Evolutionary conservation across 2,113 vertebrate species (phyloP).

Genomic region (Riparia riparia): DNA sequence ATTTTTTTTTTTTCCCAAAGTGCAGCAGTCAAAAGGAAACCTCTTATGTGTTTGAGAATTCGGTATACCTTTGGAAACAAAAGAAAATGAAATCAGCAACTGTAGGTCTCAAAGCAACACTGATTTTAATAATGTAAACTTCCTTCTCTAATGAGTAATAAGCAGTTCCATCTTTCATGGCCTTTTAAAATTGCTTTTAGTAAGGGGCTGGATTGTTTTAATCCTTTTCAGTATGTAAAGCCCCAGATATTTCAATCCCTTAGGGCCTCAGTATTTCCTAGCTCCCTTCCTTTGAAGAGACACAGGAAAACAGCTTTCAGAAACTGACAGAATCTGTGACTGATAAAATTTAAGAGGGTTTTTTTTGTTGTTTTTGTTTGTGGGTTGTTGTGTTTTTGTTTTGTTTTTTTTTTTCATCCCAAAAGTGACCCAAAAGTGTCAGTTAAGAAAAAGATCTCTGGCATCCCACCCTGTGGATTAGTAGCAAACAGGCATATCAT

Average conservation of each 20-base stretch:
- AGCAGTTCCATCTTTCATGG: constrained; percentile 58
- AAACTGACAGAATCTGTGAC: constrained; percentile 29
- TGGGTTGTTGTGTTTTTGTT: no score
- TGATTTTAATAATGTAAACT: constrained; percentile 66
- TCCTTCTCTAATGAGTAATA: constrained; percentile 60
- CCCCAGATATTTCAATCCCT: constrained; percentile 69
- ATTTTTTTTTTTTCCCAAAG: constrained; percentile 1
- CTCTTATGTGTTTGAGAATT: constrained; percentile 36
- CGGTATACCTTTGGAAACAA: constrained; percentile 30
- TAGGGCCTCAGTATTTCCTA: constrained; percentile 26
- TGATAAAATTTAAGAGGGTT: constrained; percentile 22
- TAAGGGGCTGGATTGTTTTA: constrained; percentile 67
- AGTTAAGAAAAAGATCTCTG: constrained; percentile 58
- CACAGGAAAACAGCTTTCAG: constrained; percentile 49
- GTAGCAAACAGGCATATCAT: constrained; percentile 57
- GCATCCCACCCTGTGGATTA: constrained; percentile 60
- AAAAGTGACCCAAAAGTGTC: constrained; percentile 70
- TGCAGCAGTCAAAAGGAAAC: neutral
- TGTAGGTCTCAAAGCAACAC: neutral
- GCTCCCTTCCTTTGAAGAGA: constrained; percentile 41
- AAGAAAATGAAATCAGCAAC: constrained; percentile 30
- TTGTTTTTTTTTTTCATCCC: neutral
- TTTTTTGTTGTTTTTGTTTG: neutral
- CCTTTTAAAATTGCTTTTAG: constrained; percentile 69
- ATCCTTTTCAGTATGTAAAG: constrained; percentile 75